Conservation (phyloP, 2,797 vertebrate genomes). For the Danio choprae region DNA sequence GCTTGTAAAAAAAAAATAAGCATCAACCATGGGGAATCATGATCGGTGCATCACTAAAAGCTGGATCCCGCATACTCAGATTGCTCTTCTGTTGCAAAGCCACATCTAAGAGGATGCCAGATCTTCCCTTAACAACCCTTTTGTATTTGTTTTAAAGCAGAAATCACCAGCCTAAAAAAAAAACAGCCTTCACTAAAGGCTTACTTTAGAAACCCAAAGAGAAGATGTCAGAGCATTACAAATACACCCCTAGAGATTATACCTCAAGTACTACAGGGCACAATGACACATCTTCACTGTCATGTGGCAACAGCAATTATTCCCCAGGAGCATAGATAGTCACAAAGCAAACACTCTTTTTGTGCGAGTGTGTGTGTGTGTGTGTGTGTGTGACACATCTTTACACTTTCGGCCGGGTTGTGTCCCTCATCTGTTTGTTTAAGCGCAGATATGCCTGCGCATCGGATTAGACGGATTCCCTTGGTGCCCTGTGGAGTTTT, state of each 20-base stretch:
- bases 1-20: too few relatives aligned
- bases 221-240: conserved; percentile 27
- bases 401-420: conserved; percentile 31
- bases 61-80: neutral
- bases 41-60: neutral
- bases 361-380: neutral
- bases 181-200: conserved; percentile 12
- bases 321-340: conserved; percentile 21
- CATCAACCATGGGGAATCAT: too few relatives aligned
- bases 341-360: conserved; percentile 48
- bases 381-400: conserved; percentile 28
- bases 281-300: conserved; percentile 55
- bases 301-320: conserved; percentile 47
- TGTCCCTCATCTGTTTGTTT: conserved; percentile 34
- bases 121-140: neutral
- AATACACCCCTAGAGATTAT: conserved; percentile 34
- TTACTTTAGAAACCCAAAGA: conserved; percentile 39
- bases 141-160: neutral
- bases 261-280: conserved; percentile 30
- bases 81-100: neutral
- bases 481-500: conserved; percentile 7
- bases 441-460: conserved; percentile 19
- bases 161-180: conserved; percentile 11
- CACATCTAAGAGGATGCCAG: neutral
- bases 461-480: conserved; percentile 29